Conservation (phyloP, 2,113 vertebrate species). For the Hepsetus odoe region DNA sequence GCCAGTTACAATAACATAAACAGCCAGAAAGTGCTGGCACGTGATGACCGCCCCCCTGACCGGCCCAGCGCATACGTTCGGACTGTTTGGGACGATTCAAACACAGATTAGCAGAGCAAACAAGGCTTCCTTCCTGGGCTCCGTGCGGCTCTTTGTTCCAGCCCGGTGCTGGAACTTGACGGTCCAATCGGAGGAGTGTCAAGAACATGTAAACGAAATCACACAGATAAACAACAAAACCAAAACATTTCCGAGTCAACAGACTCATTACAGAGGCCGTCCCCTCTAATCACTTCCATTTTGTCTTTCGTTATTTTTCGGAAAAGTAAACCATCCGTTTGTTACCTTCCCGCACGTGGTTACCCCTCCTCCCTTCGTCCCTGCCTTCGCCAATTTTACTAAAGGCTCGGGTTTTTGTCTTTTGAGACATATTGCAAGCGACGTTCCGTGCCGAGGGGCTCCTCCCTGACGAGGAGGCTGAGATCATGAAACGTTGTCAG, state of each 20-base stretch:
- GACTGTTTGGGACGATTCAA: conserved; percentile 23
- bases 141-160: background rate
- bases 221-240: conserved; percentile 23
- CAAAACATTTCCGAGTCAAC: conserved; percentile 25
- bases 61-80: background rate
- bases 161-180: conserved; percentile 39
- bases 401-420: conserved; percentile 46
- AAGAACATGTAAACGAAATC: conserved; percentile 63
- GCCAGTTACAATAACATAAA: background rate
- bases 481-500: conserved; percentile 55
- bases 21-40: background rate
- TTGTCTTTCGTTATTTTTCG: conserved; percentile 12
- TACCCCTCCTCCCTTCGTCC: background rate
- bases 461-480: conserved; percentile 51
- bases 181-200: conserved; percentile 49
- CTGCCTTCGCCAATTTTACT: conserved; percentile 68
- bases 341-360: background rate
- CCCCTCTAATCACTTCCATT: conserved; percentile 10
- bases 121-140: background rate
- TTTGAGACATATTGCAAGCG: conserved; percentile 63
- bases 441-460: conserved; percentile 54
- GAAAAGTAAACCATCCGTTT: conserved; percentile 2
- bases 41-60: background rate
- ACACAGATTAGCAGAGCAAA: conserved; percentile 4
- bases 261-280: background rate